Base-by-base conservation (phyloP, 2,797 vertebrate species). In the Pterois miles region DNA sequence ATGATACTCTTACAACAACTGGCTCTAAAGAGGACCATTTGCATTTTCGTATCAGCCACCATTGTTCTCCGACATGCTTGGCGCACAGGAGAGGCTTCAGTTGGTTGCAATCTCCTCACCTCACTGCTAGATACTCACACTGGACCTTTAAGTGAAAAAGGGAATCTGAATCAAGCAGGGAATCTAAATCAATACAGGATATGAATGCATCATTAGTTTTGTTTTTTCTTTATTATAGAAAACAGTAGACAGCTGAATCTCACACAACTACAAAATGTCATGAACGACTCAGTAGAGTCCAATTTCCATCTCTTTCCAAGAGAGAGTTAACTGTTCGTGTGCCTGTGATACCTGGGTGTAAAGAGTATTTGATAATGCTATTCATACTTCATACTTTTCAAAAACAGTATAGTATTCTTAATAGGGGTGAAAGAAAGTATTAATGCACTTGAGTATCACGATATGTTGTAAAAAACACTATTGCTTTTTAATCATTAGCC, bases 211-310 rank as follows among this genome's bases (percentile, higher is more conserved):
- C 25, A 48, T 48, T 18, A 23, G 9, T 62, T 52, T 62, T 8
- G 11, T 53, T 53, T 0, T 56, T 56, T 29, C 7, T 56, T 18
- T 29, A 56, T 56, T 9, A 56, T 56, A 25, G 9, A n/a, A 57
- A 58, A 58, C 4, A 62, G 22, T 13, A 64, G 8, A 60, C n/a
- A 2, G 13, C 12, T 54, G 25, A 63, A 40, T 13, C 46, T 29
- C 48, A 73, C 20, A 53, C 14, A 8, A 25, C 27, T 65, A 48
- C 36, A 34, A 74, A 65, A 74, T 65, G 71, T 65, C 50, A 56
- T 23, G 60, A 60, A 25, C 23, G 36, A 65, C n/a, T 36, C 29
- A 62, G 4, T 33, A 38, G 34, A 25, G n/a, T 71, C 40, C 31
- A 52, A 27, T 40, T 27, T 62, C 38, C 40, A 59, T 48, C 58